Percentiles rank a stretch among this genome's conserved stretches.
These are phyloP conservation scores for Rhynchotus rufescens DNA, from an alignment of 2,797 vertebrate species.

Conservation along the genomic window DNA sequence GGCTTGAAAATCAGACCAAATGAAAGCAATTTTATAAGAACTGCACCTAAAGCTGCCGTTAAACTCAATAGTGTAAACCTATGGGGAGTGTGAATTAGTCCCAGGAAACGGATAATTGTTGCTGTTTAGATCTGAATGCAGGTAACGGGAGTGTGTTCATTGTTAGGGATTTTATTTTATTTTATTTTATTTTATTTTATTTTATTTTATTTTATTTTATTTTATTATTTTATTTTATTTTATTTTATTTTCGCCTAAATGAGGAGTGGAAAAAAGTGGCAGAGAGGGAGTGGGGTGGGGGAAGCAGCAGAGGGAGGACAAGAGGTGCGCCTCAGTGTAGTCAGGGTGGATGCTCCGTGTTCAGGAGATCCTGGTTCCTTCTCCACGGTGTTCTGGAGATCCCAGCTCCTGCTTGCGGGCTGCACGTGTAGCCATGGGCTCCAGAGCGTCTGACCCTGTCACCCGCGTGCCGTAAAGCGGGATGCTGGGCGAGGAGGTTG, in stretches of 20 bases:
- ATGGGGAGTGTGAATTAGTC: neutral
- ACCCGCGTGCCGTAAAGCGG: too few species aligned
- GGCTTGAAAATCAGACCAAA: neutral
- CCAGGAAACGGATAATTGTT: neutral
- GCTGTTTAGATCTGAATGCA: neutral
- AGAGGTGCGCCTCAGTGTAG: rapidly evolving
- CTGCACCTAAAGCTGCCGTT: neutral
- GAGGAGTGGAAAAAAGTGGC: neutral
- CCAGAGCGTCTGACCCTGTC: too few species aligned
- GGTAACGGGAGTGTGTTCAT: rapidly evolving
- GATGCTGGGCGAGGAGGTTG: rapidly evolving
- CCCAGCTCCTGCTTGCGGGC: too few species aligned
- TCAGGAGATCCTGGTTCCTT: neutral
- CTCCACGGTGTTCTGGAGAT: too few species aligned
- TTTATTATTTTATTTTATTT: too few species aligned
- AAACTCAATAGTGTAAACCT: neutral
- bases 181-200: too few species aligned
- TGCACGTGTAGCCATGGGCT: too few species aligned
- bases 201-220: too few species aligned
- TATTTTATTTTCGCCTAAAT: neutral
- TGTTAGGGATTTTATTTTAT: neutral
- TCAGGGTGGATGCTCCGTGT: rapidly evolving
- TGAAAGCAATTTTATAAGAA: neutral
- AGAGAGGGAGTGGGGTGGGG: too few species aligned
- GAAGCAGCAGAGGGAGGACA: neutral